Percentiles rank a stretch among this genome's conserved stretches.
Conservation (phyloP, 2,797 vertebrate species). For the Eleutherodactylus coqui region DNA sequence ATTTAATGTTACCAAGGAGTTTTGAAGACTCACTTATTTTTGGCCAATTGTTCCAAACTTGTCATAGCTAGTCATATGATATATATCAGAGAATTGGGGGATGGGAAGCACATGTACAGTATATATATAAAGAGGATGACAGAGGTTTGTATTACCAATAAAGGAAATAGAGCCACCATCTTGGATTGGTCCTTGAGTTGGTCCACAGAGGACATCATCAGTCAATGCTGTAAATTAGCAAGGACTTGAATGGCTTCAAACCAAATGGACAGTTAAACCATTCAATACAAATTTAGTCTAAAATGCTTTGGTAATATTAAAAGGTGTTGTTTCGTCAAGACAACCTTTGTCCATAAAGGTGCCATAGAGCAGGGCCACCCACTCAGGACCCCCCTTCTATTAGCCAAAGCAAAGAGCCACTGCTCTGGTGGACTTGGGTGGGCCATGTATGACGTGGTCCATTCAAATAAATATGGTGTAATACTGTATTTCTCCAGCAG, state of each 20-base stretch:
- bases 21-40: neutral
- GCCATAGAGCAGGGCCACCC: too few relatives aligned
- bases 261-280: neutral
- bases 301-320: too few relatives aligned
- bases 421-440: too few relatives aligned
- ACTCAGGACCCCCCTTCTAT: too few relatives aligned
- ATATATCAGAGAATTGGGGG: neutral
- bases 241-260: neutral
- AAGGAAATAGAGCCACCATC: neutral
- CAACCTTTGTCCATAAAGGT: too few relatives aligned
- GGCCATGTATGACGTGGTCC: too few relatives aligned
- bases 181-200: neutral
- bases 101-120: neutral
- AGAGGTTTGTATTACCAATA: neutral
- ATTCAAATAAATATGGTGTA: neutral
- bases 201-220: neutral
- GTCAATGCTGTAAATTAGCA: too few relatives aligned
- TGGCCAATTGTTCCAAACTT: neutral
- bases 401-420: too few relatives aligned
- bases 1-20: conserved; percentile 9
- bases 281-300: neutral
- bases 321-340: too few relatives aligned
- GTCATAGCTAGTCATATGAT: neutral
- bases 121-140: neutral
- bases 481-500: neutral